Conservation (phyloP, 2,113 vertebrate genomes). For the Thermophis baileyi region DNA sequence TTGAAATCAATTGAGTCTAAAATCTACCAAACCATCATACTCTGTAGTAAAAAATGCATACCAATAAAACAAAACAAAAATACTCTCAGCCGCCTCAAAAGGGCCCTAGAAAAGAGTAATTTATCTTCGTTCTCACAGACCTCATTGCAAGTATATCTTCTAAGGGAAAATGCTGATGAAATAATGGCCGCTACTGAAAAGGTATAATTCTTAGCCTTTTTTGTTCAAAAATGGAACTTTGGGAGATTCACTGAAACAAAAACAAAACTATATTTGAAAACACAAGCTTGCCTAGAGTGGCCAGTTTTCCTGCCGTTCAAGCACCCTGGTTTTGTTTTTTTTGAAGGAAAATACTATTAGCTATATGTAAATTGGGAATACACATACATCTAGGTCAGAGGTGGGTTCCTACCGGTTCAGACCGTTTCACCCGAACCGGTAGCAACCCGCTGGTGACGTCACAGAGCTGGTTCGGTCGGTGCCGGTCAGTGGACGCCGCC, state of each 20-base stretch:
- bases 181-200: not conserved
- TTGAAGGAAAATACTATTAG: not conserved
- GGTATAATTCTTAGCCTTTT: not conserved
- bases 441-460: no score
- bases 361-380: not conserved
- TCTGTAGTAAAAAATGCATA: not conserved
- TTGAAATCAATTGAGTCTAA: not conserved
- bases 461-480: no score
- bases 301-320: not conserved
- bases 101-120: not conserved
- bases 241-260: not conserved
- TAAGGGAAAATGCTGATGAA: not conserved
- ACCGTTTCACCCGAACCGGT: no score
- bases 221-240: not conserved
- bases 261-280: not conserved
- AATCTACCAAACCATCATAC: not conserved
- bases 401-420: no score
- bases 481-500: no score
- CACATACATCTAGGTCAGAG: not conserved
- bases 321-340: not conserved
- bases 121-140: not conserved
- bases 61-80: not conserved
- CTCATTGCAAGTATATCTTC: not conserved
- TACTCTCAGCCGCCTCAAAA: not conserved
- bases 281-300: not conserved